Percentiles rank a stretch among this genome's conserved stretches.
Conservation (phyloP, 2,888 invertebrate genomes). For the Drosophila stalkeri region DNA sequence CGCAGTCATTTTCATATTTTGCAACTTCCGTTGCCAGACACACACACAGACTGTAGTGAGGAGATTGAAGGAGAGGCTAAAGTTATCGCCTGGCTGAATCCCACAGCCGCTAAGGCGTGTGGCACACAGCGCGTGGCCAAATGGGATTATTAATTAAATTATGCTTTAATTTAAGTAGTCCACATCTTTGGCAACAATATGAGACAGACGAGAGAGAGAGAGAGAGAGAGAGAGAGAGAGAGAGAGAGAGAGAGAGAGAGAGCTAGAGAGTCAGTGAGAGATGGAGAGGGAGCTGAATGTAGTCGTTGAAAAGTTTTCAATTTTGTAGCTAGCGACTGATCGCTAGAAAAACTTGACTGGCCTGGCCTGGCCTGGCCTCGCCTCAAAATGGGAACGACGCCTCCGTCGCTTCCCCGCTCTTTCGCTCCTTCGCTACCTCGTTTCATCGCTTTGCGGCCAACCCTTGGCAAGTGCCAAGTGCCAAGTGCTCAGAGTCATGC, state of each 20-base stretch:
- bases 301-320: conserved; percentile 59
- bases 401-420: neutral
- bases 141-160: conserved; percentile 84
- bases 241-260: neutral
- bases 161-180: conserved; percentile 80
- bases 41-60: conserved; percentile 8
- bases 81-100: conserved; percentile 53
- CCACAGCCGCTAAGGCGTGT: conserved; percentile 50
- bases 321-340: conserved; percentile 63
- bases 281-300: neutral
- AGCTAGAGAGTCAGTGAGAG: neutral
- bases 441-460: neutral
- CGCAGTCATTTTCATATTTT: conserved; percentile 81
- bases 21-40: conserved; percentile 70
- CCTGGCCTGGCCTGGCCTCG: conserved; percentile 27
- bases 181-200: conserved; percentile 63
- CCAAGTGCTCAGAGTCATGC: conserved; percentile 55
- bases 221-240: neutral
- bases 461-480: conserved; percentile 7
- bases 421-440: neutral
- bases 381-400: conserved; percentile 13
- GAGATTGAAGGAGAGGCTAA: neutral
- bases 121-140: conserved; percentile 69
- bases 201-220: conserved; percentile 40
- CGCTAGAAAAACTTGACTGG: conserved; percentile 47